Evolutionary conservation across 2,888 invertebrate species (phyloP).

Genomic region (Tanypteryx hageni): DNA sequence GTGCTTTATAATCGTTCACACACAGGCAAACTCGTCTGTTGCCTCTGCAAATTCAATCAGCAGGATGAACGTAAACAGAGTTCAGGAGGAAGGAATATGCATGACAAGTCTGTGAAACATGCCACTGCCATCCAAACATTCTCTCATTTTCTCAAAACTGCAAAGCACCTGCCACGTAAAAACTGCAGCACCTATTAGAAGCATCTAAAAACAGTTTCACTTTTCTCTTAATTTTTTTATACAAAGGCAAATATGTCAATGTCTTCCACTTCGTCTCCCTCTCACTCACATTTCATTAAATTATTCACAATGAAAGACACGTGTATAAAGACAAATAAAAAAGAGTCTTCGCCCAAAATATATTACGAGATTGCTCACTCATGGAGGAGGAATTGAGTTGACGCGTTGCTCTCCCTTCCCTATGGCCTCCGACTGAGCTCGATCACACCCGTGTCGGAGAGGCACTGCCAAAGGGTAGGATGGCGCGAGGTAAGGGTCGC

Average conservation of each 20-base stretch:
- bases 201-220: constrained; percentile 65
- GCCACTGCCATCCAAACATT: constrained; percentile 37
- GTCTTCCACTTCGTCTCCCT: constrained; percentile 24
- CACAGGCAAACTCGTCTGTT: constrained; percentile 56
- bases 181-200: constrained; percentile 61
- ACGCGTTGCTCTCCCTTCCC: constrained; percentile 33
- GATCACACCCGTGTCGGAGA: constrained; percentile 34
- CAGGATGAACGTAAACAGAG: constrained; percentile 29
- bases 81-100: constrained; percentile 50
- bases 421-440: constrained; percentile 28
- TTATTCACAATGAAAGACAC: constrained; percentile 68
- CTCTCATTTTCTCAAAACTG: constrained; percentile 45
- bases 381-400: constrained; percentile 64
- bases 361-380: constrained; percentile 67
- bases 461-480: constrained; percentile 51
- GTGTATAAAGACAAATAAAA: constrained; percentile 66
- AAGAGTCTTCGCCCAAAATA: constrained; percentile 66
- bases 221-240: constrained; percentile 47
- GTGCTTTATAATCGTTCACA: constrained; percentile 48
- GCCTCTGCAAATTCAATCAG: not conserved
- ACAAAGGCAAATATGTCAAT: constrained; percentile 44
- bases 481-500: constrained; percentile 44
- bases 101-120: constrained; percentile 11
- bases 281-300: constrained; percentile 65
- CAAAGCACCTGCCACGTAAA: constrained; percentile 59